phyloP scores from a whole-genome alignment of 1,140 invertebrate species.

The Drosophila melanica region DNA sequence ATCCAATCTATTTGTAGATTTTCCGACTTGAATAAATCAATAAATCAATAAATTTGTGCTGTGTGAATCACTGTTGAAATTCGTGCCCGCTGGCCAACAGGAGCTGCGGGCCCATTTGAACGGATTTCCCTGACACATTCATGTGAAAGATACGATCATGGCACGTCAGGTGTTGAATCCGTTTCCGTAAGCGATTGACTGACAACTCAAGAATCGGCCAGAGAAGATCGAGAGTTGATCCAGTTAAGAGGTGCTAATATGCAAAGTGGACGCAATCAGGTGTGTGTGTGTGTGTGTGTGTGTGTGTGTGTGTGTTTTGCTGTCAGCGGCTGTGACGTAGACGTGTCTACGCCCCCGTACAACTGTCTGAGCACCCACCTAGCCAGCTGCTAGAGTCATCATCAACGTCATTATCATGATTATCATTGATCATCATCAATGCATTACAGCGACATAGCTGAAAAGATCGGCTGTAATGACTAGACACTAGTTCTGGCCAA shows the following conservation, averaged over 20 bases:
- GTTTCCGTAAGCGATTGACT: slow-evolving; percentile 60
- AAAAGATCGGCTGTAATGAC: slow-evolving; percentile 13
- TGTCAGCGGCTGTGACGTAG: slow-evolving; percentile 53
- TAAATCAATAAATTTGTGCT: not conserved
- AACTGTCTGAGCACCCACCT: slow-evolving; percentile 13
- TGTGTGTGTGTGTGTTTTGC: not conserved
- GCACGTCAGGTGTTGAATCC: slow-evolving; percentile 59
- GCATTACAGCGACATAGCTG: slow-evolving; percentile 43
- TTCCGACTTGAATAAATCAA: slow-evolving; percentile 33
- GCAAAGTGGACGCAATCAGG: slow-evolving; percentile 52
- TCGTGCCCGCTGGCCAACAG: slow-evolving; percentile 58
- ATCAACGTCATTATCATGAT: slow-evolving; percentile 12
- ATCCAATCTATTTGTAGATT: slow-evolving; percentile 25
- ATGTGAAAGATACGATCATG: slow-evolving; percentile 68
- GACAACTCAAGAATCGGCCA: slow-evolving; percentile 1
- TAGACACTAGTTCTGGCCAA: slow-evolving; percentile 21
- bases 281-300: no score
- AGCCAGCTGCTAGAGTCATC: slow-evolving; percentile 24
- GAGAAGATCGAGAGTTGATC: slow-evolving; percentile 26
- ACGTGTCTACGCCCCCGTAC: slow-evolving; percentile 42
- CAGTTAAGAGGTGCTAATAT: slow-evolving; percentile 71
- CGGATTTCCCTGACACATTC: slow-evolving; percentile 73
- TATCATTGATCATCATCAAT: slow-evolving; percentile 29
- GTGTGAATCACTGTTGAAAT: slow-evolving; percentile 26
- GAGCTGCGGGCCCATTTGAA: slow-evolving; percentile 44